phyloP scores from a whole-genome alignment of 2,797 vertebrate genomes.

The Liparis tanakae region DNA sequence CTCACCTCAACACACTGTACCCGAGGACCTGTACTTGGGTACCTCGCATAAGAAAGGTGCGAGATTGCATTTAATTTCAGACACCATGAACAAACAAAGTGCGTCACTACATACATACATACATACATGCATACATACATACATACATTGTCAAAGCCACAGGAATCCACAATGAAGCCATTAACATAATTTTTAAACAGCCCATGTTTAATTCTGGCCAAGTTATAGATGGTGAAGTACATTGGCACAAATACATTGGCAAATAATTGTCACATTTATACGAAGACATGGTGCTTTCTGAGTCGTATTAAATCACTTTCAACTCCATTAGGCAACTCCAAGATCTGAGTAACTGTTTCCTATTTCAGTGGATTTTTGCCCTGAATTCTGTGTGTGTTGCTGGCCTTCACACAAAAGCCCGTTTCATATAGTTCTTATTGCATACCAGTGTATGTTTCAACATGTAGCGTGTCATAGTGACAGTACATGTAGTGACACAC shows the following conservation, averaged over 20 bases:
- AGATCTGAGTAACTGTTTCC: background rate
- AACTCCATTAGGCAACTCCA: background rate
- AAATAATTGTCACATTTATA: conserved; percentile 1
- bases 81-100: conserved; percentile 16
- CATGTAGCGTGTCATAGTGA: conserved; percentile 31
- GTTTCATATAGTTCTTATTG: background rate
- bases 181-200: no score
- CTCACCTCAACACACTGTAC: conserved; percentile 35
- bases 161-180: conserved; percentile 13
- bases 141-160: conserved; percentile 2
- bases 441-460: conserved; percentile 8
- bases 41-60: conserved; percentile 55
- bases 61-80: conserved; percentile 51
- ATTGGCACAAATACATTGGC: conserved; percentile 1
- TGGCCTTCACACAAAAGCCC: background rate
- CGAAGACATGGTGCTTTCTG: background rate
- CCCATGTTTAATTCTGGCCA: background rate
- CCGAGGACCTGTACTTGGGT: conserved; percentile 63
- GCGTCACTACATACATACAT: background rate
- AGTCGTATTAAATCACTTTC: background rate
- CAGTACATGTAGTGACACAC: background rate
- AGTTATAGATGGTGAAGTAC: background rate
- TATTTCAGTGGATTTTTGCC: conserved; percentile 9
- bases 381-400: background rate
- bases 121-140: background rate